Conservation (phyloP, 2,797 vertebrate genomes). For the Gymnopithys bicolor region DNA sequence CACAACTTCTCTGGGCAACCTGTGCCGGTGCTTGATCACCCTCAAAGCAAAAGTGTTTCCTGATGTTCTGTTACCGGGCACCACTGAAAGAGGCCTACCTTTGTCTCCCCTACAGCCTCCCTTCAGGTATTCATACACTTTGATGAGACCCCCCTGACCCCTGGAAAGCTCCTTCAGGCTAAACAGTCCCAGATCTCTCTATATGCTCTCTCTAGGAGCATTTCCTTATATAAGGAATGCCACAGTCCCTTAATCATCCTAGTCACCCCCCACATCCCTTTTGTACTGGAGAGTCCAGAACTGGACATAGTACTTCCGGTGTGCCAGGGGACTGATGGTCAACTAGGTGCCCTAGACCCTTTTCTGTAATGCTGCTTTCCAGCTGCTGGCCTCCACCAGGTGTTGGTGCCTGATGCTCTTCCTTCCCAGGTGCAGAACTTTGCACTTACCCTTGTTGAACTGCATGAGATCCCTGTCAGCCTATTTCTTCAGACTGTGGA, state of each 20-base stretch:
- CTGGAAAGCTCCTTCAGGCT: not conserved
- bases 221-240: not conserved
- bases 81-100: not conserved
- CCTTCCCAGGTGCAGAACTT: not conserved
- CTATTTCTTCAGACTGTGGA: not conserved
- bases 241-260: not conserved
- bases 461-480: not conserved
- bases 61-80: not conserved
- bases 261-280: not conserved
- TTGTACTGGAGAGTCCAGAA: not conserved
- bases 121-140: not conserved
- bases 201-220: not conserved
- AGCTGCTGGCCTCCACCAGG: not conserved
- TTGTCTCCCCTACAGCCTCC: not conserved
- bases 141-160: not conserved
- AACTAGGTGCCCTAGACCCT: not conserved
- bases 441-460: not conserved
- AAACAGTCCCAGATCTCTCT: not conserved
- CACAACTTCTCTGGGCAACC: not conserved
- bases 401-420: not conserved
- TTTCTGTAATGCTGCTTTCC: not conserved
- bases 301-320: not conserved
- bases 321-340: not conserved
- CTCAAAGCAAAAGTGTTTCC: not conserved
- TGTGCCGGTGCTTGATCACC: not conserved